These are phyloP conservation scores for Ceratosolen solmsi DNA, from an alignment of 1,140 invertebrate genomes.

Conservation along the genomic window DNA sequence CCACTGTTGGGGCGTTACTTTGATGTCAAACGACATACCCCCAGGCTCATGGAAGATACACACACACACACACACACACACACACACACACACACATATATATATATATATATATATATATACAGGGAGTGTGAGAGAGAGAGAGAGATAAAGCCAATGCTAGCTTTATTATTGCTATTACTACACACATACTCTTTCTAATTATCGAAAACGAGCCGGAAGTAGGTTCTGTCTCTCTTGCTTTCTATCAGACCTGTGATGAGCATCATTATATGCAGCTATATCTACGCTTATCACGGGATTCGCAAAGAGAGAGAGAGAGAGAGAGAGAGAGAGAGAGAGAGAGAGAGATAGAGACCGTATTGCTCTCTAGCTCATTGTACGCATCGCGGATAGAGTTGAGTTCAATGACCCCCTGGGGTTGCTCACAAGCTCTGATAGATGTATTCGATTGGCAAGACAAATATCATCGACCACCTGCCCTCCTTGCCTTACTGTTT, in stretches of 20 bases:
- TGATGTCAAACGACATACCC: slow-evolving; percentile 71
- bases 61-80: background rate
- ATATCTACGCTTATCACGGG: background rate
- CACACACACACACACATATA: too few relatives aligned
- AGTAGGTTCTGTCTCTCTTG: background rate
- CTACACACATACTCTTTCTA: background rate
- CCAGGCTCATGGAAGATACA: slow-evolving; percentile 52
- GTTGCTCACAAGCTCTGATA: background rate
- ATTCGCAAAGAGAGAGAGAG: background rate
- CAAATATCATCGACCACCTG: slow-evolving; percentile 20
- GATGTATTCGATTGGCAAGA: slow-evolving; percentile 1
- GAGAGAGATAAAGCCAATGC: background rate
- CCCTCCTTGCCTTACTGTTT: background rate
- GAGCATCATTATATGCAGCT: background rate
- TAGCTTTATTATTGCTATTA: slow-evolving; percentile 12
- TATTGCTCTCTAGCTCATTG: background rate
- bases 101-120: background rate
- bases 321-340: background rate
- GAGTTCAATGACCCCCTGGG: background rate
- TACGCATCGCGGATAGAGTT: background rate
- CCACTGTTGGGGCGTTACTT: slow-evolving; percentile 64
- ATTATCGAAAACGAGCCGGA: slow-evolving; percentile 36
- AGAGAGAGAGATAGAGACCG: background rate
- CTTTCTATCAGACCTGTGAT: background rate
- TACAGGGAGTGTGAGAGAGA: background rate